phyloP scores from a whole-genome alignment of 2,113 vertebrate species.

The Ifrita kowaldi region DNA sequence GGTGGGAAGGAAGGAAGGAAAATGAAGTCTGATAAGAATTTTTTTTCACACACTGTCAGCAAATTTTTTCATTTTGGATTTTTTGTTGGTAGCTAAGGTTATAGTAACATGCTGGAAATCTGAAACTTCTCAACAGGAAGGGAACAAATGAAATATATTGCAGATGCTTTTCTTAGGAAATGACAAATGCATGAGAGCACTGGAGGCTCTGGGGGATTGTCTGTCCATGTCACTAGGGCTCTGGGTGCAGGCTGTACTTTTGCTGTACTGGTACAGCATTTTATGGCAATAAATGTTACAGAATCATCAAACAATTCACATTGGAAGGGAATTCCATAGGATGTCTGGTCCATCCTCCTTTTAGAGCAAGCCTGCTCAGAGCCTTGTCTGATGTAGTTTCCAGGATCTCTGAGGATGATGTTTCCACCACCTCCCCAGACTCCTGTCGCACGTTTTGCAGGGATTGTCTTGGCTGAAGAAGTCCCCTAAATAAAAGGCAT shows the following conservation, averaged over 20 bases:
- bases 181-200: not conserved
- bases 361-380: not conserved
- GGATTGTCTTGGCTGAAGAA: not conserved
- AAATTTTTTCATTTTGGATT: conserved; percentile 10
- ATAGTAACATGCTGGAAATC: not conserved
- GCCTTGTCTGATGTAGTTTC: not conserved
- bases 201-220: not conserved
- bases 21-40: not conserved
- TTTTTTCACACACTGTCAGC: not conserved
- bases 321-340: not conserved
- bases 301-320: not conserved
- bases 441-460: not conserved
- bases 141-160: not conserved
- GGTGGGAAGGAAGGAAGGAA: not conserved
- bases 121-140: conserved; percentile 23
- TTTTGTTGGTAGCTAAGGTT: conserved; percentile 25
- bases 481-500: not conserved
- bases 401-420: not conserved
- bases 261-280: not conserved
- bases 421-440: not conserved
- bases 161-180: conserved; percentile 35
- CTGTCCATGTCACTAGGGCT: not conserved
- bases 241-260: not conserved
- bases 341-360: not conserved
- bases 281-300: not conserved